Percentiles rank a stretch among this genome's conserved stretches.
Conservation (phyloP, 2,888 invertebrate species). For the Strigamia transsilvanica region DNA sequence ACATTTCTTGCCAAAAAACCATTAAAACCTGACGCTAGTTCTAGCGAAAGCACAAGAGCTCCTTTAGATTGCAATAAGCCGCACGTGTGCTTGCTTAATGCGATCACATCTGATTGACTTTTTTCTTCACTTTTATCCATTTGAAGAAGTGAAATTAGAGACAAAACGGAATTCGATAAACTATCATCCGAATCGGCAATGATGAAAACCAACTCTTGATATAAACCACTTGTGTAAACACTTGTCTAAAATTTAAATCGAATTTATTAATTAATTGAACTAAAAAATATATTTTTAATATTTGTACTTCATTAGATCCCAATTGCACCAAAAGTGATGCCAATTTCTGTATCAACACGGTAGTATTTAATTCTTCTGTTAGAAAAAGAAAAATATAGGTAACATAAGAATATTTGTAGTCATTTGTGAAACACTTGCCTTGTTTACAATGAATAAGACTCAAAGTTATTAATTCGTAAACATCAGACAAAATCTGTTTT, state of each 20-base stretch:
- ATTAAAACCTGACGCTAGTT: not conserved
- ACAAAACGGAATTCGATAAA: not conserved
- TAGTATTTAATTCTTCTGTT: not conserved
- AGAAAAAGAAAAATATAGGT: not conserved
- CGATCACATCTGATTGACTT: not conserved
- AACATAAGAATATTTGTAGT: not conserved
- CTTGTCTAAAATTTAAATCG: not conserved
- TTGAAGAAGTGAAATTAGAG: not conserved
- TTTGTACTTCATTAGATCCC: not conserved
- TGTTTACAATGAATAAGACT: not conserved
- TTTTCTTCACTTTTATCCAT: not conserved
- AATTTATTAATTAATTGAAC: not conserved
- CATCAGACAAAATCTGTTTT: not conserved
- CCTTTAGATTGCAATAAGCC: not conserved
- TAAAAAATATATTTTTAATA: not conserved
- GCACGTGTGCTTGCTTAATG: not conserved
- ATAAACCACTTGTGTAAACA: not conserved
- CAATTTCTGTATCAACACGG: not conserved
- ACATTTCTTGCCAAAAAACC: not conserved
- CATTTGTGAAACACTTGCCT: not conserved
- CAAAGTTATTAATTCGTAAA: not conserved
- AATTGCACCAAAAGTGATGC: not conserved
- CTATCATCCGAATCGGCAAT: not conserved
- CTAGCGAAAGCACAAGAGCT: not conserved
- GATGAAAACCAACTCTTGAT: not conserved